Percentiles rank a stretch among this genome's conserved stretches.
These are phyloP conservation scores for Drosophila cognata DNA, from an alignment of 2,888 invertebrate species.

Conservation along the genomic window DNA sequence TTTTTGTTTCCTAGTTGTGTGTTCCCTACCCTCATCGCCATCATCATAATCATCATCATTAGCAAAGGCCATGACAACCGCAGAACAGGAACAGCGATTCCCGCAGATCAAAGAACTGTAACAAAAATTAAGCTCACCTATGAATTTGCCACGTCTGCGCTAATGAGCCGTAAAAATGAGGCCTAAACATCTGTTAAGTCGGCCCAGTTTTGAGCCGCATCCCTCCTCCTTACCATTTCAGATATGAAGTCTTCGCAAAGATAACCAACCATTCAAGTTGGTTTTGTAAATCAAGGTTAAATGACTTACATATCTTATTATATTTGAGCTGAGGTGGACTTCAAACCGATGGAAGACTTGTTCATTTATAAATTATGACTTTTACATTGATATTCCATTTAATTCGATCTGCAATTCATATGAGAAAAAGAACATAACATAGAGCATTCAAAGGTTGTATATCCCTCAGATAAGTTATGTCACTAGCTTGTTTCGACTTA, in stretches of 20 bases:
- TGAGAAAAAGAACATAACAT: background rate
- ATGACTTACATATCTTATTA: background rate
- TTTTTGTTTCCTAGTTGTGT: slow-evolving; percentile 26
- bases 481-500: background rate
- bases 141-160: slow-evolving; percentile 74
- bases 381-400: background rate
- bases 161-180: slow-evolving; percentile 79
- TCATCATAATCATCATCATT: slow-evolving; percentile 37
- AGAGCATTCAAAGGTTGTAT: background rate
- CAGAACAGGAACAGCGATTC: slow-evolving; percentile 12
- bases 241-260: slow-evolving; percentile 18
- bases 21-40: slow-evolving; percentile 27
- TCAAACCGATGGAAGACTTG: background rate
- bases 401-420: background rate
- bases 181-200: slow-evolving; percentile 48
- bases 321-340: background rate
- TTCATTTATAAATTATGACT: background rate
- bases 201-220: slow-evolving; percentile 28
- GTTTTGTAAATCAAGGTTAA: background rate
- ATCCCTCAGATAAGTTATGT: background rate
- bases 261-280: background rate
- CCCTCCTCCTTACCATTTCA: slow-evolving; percentile 31
- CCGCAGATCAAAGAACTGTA: slow-evolving; percentile 71
- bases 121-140: slow-evolving; percentile 68
- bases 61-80: slow-evolving; percentile 15